Percentiles rank a stretch among this genome's conserved stretches.
Evolutionary conservation across 2,797 vertebrate genomes (phyloP).

Genomic region (Scomberomorus guttatus): DNA sequence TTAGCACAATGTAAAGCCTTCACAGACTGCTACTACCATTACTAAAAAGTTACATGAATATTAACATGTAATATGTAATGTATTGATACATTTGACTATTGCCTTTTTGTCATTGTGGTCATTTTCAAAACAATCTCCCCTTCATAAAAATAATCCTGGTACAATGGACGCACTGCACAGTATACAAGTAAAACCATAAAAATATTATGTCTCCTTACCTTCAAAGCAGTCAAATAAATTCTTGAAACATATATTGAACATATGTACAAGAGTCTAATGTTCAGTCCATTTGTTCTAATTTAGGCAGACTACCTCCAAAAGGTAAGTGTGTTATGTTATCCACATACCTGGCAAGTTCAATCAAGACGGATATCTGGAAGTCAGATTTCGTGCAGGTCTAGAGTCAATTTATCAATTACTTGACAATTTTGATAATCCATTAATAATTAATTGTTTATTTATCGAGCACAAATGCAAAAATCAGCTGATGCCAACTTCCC

Average conservation of each 20-base stretch:
- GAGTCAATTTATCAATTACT: not conserved
- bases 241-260: not conserved
- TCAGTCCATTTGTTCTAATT: not conserved
- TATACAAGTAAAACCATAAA: not conserved
- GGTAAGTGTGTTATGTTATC: no score
- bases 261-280: not conserved
- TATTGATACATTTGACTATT: not conserved
- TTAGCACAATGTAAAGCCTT: not conserved
- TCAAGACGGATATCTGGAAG: not conserved
- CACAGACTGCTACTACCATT: not conserved
- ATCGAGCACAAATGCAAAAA: no score
- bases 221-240: not conserved
- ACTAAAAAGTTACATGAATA: no score
- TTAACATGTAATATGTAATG: not conserved
- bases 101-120: not conserved
- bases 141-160: no score
- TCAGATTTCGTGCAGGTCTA: not conserved
- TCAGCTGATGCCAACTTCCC: no score
- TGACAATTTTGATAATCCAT: not conserved
- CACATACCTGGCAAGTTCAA: not conserved
- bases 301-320: no score
- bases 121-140: not conserved
- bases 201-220: not conserved
- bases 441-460: no score
- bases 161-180: not conserved